These are phyloP conservation scores for Pteria penguin DNA, from an alignment of 2,888 invertebrate species.

Conservation along the genomic window DNA sequence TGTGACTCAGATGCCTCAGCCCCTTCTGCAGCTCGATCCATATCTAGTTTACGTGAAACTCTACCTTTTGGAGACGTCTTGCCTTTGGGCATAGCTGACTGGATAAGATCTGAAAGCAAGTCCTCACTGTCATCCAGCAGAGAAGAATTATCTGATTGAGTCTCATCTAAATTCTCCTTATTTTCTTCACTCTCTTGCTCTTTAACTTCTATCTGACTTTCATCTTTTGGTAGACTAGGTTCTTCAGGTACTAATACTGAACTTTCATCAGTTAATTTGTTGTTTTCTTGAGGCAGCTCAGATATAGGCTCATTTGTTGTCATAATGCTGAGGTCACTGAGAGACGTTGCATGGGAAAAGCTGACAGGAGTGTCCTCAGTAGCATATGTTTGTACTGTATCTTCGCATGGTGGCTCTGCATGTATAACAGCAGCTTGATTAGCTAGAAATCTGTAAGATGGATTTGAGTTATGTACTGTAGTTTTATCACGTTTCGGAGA, in stretches of 20 bases:
- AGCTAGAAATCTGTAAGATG: background rate
- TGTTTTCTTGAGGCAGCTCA: background rate
- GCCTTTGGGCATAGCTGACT: constrained; percentile 77
- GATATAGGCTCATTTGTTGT: constrained; percentile 43
- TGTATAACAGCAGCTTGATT: background rate
- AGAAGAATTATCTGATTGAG: constrained; percentile 73
- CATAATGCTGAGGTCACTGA: constrained; percentile 88
- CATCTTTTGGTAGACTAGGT: background rate
- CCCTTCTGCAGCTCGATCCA: constrained; percentile 65
- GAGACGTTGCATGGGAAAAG: constrained; percentile 91
- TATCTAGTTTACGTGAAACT: constrained; percentile 35
- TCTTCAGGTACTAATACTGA: background rate
- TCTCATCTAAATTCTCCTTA: constrained; percentile 51
- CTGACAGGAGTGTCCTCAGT: constrained; percentile 93
- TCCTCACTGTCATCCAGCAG: constrained; percentile 72
- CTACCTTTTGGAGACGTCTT: constrained; percentile 40
- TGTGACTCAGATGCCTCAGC: constrained; percentile 44
- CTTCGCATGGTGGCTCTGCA: constrained; percentile 67
- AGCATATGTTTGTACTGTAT: constrained; percentile 87
- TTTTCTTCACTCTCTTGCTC: background rate
- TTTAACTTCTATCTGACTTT: background rate
- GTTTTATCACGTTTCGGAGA: constrained; percentile 80
- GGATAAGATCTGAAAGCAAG: constrained; percentile 75
- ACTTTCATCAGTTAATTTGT: constrained; percentile 6
- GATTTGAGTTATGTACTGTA: background rate